A percentile compares a stretch with the other conserved stretches of the same genome.
Evolutionary conservation across 2,113 vertebrate species (phyloP).

Genomic region (Sapayoa aenigma): DNA sequence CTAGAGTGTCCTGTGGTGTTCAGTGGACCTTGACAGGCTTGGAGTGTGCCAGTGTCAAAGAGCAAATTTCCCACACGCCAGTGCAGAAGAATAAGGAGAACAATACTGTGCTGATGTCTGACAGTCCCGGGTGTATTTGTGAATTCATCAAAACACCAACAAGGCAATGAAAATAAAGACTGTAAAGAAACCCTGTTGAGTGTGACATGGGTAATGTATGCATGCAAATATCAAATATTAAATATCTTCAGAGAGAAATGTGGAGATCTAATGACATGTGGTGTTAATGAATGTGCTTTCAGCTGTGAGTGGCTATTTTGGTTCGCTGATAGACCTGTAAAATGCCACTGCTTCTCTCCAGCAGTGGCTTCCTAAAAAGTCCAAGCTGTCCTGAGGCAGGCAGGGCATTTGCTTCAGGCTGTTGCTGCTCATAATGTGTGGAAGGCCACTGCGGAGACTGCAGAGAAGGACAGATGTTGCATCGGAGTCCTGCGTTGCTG

Average conservation of each 20-base stretch:
- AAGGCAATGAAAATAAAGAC: background rate
- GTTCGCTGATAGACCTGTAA: background rate
- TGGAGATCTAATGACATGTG: background rate
- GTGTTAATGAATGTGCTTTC: background rate
- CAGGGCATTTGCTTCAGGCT: background rate
- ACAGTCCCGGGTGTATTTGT: background rate
- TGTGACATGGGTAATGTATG: background rate
- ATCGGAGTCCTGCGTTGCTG: background rate
- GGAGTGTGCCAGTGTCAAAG: background rate
- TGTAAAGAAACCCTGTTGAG: background rate
- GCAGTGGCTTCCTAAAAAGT: background rate
- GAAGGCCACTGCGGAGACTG: background rate
- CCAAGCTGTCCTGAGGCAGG: background rate
- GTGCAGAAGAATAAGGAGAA: background rate
- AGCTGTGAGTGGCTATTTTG: background rate
- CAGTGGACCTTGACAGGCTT: background rate
- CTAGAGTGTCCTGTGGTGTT: background rate
- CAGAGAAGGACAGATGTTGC: background rate
- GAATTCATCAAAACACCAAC: background rate
- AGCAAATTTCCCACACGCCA: background rate
- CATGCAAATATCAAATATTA: background rate
- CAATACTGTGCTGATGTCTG: background rate
- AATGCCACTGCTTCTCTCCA: background rate
- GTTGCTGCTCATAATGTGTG: background rate
- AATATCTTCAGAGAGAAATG: background rate